Conservation (phyloP, 2,888 invertebrate genomes). For the Leptinotarsa haldemani region DNA sequence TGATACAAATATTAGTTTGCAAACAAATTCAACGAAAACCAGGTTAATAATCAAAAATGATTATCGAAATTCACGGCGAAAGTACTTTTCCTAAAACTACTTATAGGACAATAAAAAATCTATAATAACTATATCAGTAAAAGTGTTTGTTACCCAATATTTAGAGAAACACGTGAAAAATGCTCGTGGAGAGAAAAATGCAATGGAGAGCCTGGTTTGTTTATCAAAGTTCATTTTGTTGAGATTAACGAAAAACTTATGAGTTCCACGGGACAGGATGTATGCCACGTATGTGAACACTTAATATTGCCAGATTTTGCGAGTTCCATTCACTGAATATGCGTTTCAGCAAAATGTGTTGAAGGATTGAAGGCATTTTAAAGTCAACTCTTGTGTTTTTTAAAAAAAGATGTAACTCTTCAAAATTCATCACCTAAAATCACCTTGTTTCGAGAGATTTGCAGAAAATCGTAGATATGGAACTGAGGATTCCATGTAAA, state of each 20-base stretch:
- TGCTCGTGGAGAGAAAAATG: neutral
- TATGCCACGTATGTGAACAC: neutral
- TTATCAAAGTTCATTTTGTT: neutral
- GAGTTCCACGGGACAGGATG: neutral
- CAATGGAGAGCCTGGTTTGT: neutral
- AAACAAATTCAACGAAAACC: neutral
- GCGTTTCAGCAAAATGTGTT: neutral
- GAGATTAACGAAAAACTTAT: neutral
- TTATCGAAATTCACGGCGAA: no score
- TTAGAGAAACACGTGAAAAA: neutral
- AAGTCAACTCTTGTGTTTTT: neutral
- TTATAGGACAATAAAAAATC: no score
- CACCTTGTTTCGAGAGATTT: no score
- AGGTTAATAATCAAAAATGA: neutral
- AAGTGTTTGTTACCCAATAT: neutral
- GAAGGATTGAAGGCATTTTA: neutral
- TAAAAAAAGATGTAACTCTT: no score
- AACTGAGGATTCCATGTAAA: no score
- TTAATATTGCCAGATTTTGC: neutral
- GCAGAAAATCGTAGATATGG: no score
- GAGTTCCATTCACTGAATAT: neutral
- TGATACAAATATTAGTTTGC: neutral
- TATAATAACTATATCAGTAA: neutral
- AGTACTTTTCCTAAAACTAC: no score
- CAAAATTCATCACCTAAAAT: no score